A percentile compares a stretch with the other conserved stretches of the same genome.
Evolutionary conservation across 2,797 vertebrate species (phyloP).

Genomic region (Trichosurus vulpecula): DNA sequence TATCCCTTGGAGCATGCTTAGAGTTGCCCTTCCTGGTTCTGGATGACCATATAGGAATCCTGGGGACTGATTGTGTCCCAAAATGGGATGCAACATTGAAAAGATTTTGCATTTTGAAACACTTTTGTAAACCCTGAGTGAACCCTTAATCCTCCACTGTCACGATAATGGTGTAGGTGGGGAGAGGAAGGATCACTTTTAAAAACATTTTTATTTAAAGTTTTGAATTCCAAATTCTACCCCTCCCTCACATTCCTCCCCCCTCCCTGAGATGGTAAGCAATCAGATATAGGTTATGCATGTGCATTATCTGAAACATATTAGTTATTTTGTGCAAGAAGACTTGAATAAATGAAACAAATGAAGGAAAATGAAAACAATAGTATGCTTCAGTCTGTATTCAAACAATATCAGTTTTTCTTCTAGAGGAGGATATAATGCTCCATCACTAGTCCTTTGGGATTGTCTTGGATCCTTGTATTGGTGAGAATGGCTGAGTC

Average conservation of each 20-base stretch:
- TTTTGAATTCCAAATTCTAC: background rate
- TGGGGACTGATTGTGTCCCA: background rate
- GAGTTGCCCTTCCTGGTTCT: background rate
- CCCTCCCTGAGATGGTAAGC: background rate
- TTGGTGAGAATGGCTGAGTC: background rate
- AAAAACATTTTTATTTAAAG: background rate
- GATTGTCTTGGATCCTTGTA: background rate
- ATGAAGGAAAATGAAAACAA: background rate
- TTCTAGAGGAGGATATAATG: background rate
- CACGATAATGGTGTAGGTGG: background rate
- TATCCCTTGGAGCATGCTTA: background rate
- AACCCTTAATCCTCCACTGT: background rate
- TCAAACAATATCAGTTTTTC: background rate
- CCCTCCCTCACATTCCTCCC: too few species aligned
- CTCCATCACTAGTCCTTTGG: background rate
- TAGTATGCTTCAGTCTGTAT: background rate
- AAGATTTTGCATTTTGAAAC: background rate
- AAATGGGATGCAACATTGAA: background rate
- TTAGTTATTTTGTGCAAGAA: background rate
- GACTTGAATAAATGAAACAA: background rate
- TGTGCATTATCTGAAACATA: background rate
- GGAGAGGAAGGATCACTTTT: background rate
- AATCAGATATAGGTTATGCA: background rate
- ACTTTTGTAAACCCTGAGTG: too few species aligned
- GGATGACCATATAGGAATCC: background rate